These are phyloP conservation scores for Triplophysa tibetana DNA, from an alignment of 2,113 vertebrate genomes.

Conservation along the genomic window DNA sequence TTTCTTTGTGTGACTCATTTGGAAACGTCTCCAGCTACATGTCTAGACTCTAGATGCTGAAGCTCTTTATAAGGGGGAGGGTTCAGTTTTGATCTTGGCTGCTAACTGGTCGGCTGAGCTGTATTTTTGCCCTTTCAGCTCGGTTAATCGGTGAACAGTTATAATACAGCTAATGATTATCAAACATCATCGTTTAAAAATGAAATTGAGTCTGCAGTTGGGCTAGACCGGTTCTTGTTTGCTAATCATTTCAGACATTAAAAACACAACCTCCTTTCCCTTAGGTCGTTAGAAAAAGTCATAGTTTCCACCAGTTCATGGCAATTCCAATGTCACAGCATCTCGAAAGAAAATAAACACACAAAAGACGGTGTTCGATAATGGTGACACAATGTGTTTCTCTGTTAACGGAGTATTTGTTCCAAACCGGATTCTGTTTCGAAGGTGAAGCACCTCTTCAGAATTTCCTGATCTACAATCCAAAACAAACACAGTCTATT, in stretches of 20 bases:
- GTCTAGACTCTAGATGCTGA: constrained; percentile 20
- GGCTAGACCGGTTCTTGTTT: background rate
- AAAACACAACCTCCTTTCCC: background rate
- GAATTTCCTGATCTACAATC: constrained; percentile 42
- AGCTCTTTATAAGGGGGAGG: constrained; percentile 1
- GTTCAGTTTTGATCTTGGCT: constrained; percentile 16
- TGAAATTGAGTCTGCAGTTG: background rate
- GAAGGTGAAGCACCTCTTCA: constrained; percentile 27
- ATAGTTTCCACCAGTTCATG: too few relatives aligned
- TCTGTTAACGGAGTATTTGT: background rate
- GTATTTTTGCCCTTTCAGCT: background rate
- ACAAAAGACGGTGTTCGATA: background rate
- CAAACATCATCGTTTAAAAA: background rate
- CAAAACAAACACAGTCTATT: constrained; percentile 16
- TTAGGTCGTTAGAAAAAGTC: background rate
- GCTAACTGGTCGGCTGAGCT: background rate
- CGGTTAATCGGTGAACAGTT: constrained; percentile 7
- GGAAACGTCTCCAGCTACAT: background rate
- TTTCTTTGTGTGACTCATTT: constrained; percentile 31
- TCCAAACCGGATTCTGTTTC: background rate
- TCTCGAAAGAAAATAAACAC: background rate
- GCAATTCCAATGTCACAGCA: too few relatives aligned
- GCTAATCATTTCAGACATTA: background rate
- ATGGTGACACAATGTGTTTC: background rate
- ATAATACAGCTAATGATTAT: background rate